These are phyloP conservation scores for Melanerpes formicivorus DNA, from an alignment of 2,113 vertebrate genomes.

Conservation along the genomic window DNA sequence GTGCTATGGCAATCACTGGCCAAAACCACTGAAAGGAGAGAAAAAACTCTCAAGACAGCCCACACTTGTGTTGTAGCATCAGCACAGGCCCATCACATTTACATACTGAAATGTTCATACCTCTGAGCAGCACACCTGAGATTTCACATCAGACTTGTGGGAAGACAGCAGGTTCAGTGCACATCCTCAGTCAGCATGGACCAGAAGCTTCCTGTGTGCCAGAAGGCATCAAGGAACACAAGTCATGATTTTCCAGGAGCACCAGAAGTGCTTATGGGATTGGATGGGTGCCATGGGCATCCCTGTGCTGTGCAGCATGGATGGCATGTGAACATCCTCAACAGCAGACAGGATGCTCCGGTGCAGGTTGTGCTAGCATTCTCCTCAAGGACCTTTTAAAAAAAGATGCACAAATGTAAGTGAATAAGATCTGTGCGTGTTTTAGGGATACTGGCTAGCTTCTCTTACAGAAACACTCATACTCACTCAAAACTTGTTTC, in stretches of 20 bases:
- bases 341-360: not conserved
- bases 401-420: not conserved
- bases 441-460: not conserved
- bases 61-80: not conserved
- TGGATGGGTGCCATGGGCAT: not conserved
- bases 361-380: too few relatives aligned
- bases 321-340: not conserved
- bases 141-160: not conserved
- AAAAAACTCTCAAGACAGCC: not conserved
- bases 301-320: not conserved
- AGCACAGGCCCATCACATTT: not conserved
- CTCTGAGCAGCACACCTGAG: not conserved
- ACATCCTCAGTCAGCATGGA: not conserved
- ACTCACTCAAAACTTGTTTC: not conserved
- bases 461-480: not conserved
- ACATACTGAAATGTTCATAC: not conserved
- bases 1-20: not conserved
- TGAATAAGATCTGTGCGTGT: not conserved
- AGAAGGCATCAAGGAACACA: not conserved
- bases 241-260: not conserved
- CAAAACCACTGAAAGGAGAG: not conserved
- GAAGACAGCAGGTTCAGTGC: not conserved
- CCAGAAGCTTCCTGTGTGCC: not conserved
- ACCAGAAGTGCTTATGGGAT: not conserved
- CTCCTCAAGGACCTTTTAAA: not conserved